A percentile compares a stretch with the other conserved stretches of the same genome.
Conservation (phyloP, 2,113 vertebrate genomes). For the Collichthys lucidus region DNA sequence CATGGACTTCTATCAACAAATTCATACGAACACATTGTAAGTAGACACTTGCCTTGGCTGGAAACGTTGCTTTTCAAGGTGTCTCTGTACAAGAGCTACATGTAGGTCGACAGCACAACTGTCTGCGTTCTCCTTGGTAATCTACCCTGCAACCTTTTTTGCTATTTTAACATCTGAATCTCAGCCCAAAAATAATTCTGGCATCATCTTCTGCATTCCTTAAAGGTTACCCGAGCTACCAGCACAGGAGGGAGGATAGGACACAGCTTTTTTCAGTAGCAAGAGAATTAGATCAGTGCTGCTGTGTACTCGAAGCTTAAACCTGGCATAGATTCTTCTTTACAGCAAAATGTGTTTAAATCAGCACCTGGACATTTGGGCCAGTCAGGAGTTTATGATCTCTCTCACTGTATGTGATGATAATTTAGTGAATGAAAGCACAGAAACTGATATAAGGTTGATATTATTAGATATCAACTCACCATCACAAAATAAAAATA, state of each 20-base stretch:
- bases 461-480: not conserved
- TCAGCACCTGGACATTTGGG: not conserved
- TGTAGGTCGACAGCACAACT: constrained; percentile 67
- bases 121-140: constrained; percentile 67
- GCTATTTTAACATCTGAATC: constrained; percentile 84
- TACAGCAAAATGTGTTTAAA: constrained; percentile 29
- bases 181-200: constrained; percentile 79
- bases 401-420: not conserved
- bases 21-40: constrained; percentile 20
- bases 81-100: constrained; percentile 55
- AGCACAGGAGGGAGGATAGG: constrained; percentile 56
- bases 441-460: not conserved
- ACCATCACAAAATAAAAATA: not conserved
- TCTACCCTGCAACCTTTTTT: constrained; percentile 78
- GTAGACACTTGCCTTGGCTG: constrained; percentile 69
- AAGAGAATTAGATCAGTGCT: constrained; percentile 50
- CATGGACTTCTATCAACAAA: constrained; percentile 19
- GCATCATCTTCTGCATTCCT: constrained; percentile 77
- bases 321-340: constrained; percentile 10
- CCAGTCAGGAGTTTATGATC: constrained; percentile 7
- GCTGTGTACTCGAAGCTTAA: constrained; percentile 18
- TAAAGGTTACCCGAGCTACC: constrained; percentile 72
- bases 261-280: constrained; percentile 51
- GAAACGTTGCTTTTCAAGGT: constrained; percentile 65
- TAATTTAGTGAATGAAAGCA: not conserved